phyloP scores from a whole-genome alignment of 2,797 vertebrate genomes.

The Danio jaintianensis region DNA sequence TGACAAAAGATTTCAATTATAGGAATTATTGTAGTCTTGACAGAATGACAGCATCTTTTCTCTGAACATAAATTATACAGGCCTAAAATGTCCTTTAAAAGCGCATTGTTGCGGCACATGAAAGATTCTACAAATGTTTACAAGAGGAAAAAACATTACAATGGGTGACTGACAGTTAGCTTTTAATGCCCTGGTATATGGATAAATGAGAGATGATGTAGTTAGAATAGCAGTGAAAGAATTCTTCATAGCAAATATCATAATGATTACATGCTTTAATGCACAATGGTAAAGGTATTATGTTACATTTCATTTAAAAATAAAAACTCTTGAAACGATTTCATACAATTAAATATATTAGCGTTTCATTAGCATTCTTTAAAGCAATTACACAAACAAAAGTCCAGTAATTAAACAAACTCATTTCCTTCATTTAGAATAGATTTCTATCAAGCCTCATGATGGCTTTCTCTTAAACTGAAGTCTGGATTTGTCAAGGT shows the following conservation, averaged over 20 bases:
- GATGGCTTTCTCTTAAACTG: background rate
- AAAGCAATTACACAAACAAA: background rate
- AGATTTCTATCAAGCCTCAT: background rate
- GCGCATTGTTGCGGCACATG: background rate
- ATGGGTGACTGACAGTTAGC: background rate
- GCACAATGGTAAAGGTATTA: background rate
- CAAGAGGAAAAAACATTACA: background rate
- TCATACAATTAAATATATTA: background rate
- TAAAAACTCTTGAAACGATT: background rate
- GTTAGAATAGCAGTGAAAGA: background rate
- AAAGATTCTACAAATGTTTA: background rate
- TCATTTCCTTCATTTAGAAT: background rate
- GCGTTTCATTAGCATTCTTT: background rate
- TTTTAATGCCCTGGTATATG: background rate
- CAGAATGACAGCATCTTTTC: background rate
- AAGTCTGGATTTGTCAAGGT: background rate
- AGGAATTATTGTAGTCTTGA: background rate
- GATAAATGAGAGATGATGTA: slow-evolving; percentile 6
- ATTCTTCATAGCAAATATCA: background rate
- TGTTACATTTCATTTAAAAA: too few relatives aligned
- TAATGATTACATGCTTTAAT: background rate
- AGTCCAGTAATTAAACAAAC: background rate
- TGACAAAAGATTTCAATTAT: background rate
- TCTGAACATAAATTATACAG: background rate
- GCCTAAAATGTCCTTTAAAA: slow-evolving; percentile 14